phyloP scores from a whole-genome alignment of 2,888 invertebrate genomes.

The Oscheius sp. region DNA sequence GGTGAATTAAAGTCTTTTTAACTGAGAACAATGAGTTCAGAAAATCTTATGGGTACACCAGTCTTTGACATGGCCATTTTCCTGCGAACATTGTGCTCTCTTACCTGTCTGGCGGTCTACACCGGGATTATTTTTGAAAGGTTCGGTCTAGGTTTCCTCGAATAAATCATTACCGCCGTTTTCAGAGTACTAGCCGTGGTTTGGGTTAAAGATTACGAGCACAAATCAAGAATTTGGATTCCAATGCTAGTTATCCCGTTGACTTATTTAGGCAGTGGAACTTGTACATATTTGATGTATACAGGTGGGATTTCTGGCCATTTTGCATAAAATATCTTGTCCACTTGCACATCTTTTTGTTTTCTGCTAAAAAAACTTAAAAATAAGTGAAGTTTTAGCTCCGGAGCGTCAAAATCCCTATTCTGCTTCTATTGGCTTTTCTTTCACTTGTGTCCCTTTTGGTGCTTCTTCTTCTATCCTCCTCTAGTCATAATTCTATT shows the following conservation, averaged over 20 bases:
- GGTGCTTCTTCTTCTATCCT: no score
- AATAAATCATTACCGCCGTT: no score
- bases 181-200: conserved; percentile 12
- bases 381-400: no score
- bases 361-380: no score
- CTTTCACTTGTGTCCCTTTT: no score
- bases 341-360: no score
- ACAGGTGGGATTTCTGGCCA: background rate
- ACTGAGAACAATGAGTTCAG: background rate
- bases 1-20: background rate
- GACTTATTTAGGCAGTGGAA: conserved; percentile 6
- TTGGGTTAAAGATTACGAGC: conserved; percentile 18
- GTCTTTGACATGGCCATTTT: conserved; percentile 9
- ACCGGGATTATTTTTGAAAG: conserved; percentile 16
- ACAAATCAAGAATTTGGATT: conserved; percentile 8
- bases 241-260: background rate
- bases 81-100: background rate
- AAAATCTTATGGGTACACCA: conserved; percentile 11
- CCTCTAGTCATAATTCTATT: background rate
- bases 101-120: conserved; percentile 9
- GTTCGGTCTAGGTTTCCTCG: background rate
- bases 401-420: no score
- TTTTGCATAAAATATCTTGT: no score
- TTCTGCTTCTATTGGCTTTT: no score
- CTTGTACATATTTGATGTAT: conserved; percentile 7